A percentile compares a stretch with the other conserved stretches of the same genome.
Evolutionary conservation across 2,888 invertebrate genomes (phyloP).

Genomic region (Macrosiphum euphorbiae): DNA sequence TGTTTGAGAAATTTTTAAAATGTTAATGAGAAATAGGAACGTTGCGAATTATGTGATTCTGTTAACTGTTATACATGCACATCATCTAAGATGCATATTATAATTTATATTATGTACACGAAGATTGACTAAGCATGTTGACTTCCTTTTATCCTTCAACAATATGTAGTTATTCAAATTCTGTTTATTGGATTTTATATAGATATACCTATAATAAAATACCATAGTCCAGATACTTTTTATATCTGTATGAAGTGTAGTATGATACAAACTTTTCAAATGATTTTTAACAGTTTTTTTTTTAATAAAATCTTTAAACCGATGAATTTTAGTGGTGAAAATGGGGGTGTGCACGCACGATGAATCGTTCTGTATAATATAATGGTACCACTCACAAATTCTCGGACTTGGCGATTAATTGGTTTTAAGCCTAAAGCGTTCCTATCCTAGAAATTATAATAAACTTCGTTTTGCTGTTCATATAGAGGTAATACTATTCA

Average conservation of each 20-base stretch:
- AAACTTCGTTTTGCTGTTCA: not conserved
- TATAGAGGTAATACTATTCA: not conserved
- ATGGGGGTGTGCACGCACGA: not conserved
- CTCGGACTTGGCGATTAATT: not conserved
- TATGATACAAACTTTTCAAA: not conserved
- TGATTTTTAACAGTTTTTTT: not conserved
- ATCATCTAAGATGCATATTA: not conserved
- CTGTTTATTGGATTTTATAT: not conserved
- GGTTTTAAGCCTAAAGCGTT: not conserved
- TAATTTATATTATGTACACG: not conserved
- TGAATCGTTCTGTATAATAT: not conserved
- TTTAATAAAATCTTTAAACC: too few species aligned
- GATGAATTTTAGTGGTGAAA: not conserved
- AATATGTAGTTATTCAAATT: not conserved
- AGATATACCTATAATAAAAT: not conserved
- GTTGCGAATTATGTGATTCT: not conserved
- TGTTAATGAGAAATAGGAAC: not conserved
- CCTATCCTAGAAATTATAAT: not conserved
- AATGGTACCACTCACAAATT: not conserved
- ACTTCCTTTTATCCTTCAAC: not conserved
- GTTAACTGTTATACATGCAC: not conserved
- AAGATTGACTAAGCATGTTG: not conserved
- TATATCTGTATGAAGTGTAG: not conserved
- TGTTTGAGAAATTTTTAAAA: not conserved
- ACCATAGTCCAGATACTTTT: not conserved